phyloP scores from a whole-genome alignment of 2,113 vertebrate genomes.

The Apus apus region DNA sequence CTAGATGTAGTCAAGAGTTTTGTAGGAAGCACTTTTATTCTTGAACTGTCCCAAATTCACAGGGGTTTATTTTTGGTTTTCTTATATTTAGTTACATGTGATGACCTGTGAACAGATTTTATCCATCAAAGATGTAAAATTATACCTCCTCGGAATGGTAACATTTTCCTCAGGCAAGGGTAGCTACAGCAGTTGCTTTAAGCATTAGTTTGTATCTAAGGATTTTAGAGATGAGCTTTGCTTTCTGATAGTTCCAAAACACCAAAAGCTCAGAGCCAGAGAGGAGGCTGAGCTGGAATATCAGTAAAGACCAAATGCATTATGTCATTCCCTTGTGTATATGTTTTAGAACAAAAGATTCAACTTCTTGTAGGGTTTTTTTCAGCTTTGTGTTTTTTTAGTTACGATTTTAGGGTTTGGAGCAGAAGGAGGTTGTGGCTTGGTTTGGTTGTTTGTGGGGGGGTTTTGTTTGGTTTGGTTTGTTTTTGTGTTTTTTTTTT shows the following conservation, averaged over 20 bases:
- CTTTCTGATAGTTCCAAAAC: neutral
- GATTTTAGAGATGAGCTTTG: neutral
- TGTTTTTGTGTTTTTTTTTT: too few relatives aligned
- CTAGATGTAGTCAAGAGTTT: neutral
- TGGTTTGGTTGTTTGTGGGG: neutral
- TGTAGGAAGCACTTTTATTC: neutral
- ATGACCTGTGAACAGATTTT: neutral
- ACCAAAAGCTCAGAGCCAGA: neutral
- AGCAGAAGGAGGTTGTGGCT: neutral
- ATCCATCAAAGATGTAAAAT: neutral
- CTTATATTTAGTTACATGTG: neutral
- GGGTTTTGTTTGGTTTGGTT: too few relatives aligned
- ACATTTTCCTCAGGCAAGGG: neutral
- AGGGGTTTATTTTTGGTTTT: neutral
- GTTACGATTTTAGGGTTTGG: fast-evolving
- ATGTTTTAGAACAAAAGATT: neutral
- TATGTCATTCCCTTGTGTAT: neutral
- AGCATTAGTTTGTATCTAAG: neutral
- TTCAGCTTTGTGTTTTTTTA: neutral
- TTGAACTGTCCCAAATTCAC: neutral
- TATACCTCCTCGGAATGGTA: neutral
- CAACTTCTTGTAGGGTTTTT: neutral
- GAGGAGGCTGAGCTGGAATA: neutral
- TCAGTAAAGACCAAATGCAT: neutral
- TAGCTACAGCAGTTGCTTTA: neutral